Evolutionary conservation across 2,888 invertebrate species (phyloP).

Genomic region (Tetropium fuscum): DNA sequence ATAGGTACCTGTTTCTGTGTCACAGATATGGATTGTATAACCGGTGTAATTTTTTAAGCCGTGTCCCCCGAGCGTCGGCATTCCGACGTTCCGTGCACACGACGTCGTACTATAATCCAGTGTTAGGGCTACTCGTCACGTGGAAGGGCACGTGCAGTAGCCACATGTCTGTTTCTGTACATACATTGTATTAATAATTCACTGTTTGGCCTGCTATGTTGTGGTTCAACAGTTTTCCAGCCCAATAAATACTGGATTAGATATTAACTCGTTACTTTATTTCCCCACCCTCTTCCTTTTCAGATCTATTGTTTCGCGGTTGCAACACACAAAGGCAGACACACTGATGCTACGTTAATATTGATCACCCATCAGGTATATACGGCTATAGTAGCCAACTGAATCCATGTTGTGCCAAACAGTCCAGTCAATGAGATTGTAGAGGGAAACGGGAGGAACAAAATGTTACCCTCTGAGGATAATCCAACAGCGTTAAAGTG

Average conservation of each 20-base stretch:
- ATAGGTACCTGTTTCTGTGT: conserved; percentile 66
- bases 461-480: no score
- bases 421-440: no score
- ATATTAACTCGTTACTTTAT: conserved; percentile 32
- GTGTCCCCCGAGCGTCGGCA: conserved; percentile 7
- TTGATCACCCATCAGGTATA: no score
- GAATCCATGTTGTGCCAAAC: no score
- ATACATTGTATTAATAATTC: conserved; percentile 62
- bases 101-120: conserved; percentile 56
- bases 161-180: conserved; percentile 62
- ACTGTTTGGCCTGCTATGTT: conserved; percentile 61
- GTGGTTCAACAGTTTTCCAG: conserved; percentile 65
- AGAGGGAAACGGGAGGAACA: no score
- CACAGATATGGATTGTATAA: conserved; percentile 59
- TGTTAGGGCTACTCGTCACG: conserved; percentile 61
- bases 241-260: conserved; percentile 66
- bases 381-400: no score
- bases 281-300: background rate
- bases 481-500: no score
- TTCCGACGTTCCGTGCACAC: background rate
- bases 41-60: conserved; percentile 56
- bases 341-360: no score
- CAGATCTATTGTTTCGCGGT: no score
- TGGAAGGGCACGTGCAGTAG: conserved; percentile 57
- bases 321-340: no score